Evolutionary conservation across 2,113 vertebrate genomes (phyloP), one percentile per base, ranked within the genome.

Genomic region (Gambusia affinis): DNA sequence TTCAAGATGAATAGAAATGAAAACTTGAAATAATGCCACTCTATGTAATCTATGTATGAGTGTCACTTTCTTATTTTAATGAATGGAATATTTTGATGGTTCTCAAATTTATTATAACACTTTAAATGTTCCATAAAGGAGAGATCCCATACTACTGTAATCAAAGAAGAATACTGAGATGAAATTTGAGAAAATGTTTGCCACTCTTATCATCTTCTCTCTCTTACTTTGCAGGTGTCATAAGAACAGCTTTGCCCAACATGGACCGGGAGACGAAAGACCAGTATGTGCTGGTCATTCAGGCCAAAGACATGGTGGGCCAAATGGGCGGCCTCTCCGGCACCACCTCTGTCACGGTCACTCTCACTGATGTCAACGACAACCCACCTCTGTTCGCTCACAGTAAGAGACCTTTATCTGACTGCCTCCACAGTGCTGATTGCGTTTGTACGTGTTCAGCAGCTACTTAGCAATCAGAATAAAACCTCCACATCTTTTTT

Each of bases 291-390:
- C 91, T 99, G 27, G 96, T 99, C 86, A 98, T 99, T 92, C 97
- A 99, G 92, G 98, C 98, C 87, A 99, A 99, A 88, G 98, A 99
- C 92, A 99, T 99, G 97, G 97, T 98, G 76, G 98, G 98, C 39
- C 97, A 98, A 94, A 97, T 98, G 83, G 98, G 98, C 1, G 98
- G 98, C 60, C 95, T 99, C 31, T 98, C 98, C 3, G 97, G 98
- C 60, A 99, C 97, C 19, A 98, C 98, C 0, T 96, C 97, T 0
- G 97, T 99, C 73, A 99, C 97, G 0, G 95, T 99, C 82, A 97
- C 96, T 3, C 95, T 99, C 29, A 97, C 95, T 0, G 98, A 99
- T 60, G 97, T 99, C 78, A 99, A 99, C 1, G 98, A 99, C 89
- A 99, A 99, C 77, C 97, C 97, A 0, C 97, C 97, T 19, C 96